Conservation (phyloP, 2,797 vertebrate species). For the Xiphorhynchus erythropygius region DNA sequence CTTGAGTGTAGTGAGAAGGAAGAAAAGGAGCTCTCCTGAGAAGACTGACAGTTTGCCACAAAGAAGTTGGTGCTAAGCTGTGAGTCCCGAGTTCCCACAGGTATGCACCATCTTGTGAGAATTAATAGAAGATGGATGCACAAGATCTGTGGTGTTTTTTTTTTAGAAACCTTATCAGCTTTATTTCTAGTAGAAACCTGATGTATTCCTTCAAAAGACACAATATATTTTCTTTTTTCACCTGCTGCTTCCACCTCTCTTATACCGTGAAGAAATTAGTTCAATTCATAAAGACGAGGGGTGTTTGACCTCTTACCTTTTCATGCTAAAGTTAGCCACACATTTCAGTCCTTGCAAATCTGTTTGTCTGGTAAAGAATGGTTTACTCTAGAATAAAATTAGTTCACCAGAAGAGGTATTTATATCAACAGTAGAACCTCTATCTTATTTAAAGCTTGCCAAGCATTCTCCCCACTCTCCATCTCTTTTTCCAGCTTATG, state of each 20-base stretch:
- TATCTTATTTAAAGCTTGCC: neutral
- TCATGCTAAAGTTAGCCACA: neutral
- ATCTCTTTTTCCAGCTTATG: neutral
- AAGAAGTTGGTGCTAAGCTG: neutral
- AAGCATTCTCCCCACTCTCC: neutral
- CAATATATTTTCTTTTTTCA: neutral
- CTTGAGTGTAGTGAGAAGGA: neutral
- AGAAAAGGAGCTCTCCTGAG: neutral
- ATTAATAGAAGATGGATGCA: fast-evolving
- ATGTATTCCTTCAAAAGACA: neutral
- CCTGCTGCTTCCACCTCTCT: neutral
- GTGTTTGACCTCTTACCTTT: neutral
- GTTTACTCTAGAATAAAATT: neutral
- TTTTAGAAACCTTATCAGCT: neutral
- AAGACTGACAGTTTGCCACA: neutral
- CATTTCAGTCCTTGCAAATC: neutral
- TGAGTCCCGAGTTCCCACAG: neutral
- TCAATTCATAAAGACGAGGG: neutral
- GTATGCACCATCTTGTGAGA: neutral
- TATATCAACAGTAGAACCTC: neutral
- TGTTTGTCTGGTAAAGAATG: neutral
- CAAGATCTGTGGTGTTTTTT: neutral
- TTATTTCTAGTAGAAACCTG: neutral
- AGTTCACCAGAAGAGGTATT: neutral
- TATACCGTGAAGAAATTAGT: neutral